Evolutionary conservation across 2,888 invertebrate species (phyloP).

Genomic region (Lepidonotus clava): DNA sequence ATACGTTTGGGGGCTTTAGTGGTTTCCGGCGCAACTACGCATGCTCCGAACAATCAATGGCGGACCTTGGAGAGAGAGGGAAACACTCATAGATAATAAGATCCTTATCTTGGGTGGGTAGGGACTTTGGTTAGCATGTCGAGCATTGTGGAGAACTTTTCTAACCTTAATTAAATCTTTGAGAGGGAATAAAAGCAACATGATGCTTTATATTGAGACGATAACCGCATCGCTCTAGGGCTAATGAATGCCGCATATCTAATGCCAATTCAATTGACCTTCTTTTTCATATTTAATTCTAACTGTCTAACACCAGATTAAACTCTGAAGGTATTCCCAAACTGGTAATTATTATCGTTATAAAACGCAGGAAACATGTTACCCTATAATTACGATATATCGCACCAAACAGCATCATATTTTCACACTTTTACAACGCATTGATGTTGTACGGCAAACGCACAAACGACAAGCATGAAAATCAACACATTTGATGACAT

Average conservation of each 20-base stretch:
- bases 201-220: background rate
- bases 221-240: background rate
- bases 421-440: no score
- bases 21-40: background rate
- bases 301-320: no score
- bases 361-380: no score
- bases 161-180: conserved; percentile 3
- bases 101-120: background rate
- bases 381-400: no score
- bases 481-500: no score
- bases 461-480: no score
- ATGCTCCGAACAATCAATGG: conserved; percentile 2
- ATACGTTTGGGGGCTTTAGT: background rate
- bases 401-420: no score
- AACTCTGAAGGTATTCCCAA: no score
- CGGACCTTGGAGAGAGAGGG: background rate
- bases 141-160: background rate
- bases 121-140: background rate
- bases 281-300: no score
- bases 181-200: background rate
- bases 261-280: no score
- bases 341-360: no score
- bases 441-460: no score
- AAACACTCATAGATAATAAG: background rate
- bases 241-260: background rate